Conservation (phyloP, 2,888 invertebrate genomes). For the Reticulitermes lucifugus region DNA sequence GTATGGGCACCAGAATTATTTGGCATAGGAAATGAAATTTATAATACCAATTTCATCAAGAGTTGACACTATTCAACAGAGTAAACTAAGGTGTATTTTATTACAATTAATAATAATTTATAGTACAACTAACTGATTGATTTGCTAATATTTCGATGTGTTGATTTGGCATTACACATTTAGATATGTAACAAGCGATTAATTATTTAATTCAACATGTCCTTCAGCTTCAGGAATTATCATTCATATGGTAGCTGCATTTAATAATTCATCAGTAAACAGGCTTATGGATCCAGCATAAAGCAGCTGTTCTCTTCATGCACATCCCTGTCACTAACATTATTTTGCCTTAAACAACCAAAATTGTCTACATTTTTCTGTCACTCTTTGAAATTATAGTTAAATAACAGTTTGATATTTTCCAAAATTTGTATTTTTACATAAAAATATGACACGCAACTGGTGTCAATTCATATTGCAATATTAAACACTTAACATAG, state of each 20-base stretch:
- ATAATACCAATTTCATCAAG: not conserved
- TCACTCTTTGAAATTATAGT: too few species aligned
- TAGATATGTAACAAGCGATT: not conserved
- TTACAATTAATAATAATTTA: too few species aligned
- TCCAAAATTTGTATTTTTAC: too few species aligned
- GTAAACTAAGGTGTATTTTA: not conserved
- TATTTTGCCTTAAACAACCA: too few species aligned
- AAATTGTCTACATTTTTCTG: too few species aligned
- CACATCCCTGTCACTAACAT: too few species aligned
- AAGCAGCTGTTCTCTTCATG: not conserved
- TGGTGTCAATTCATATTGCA: too few species aligned
- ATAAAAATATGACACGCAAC: too few species aligned
- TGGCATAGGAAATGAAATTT: not conserved
- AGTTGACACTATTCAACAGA: not conserved
- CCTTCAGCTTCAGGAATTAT: not conserved
- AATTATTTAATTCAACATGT: not conserved
- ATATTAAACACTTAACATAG: too few species aligned
- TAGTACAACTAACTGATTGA: slow-evolving; percentile 8
- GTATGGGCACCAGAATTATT: too few species aligned
- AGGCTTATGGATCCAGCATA: not conserved
- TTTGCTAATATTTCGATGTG: not conserved
- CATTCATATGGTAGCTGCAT: not conserved
- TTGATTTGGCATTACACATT: not conserved
- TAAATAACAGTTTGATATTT: too few species aligned
- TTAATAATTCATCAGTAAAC: not conserved